These are phyloP conservation scores for Porites evermanni DNA, from an alignment of 92 coral and sea anemone species.

Conservation along the genomic window DNA sequence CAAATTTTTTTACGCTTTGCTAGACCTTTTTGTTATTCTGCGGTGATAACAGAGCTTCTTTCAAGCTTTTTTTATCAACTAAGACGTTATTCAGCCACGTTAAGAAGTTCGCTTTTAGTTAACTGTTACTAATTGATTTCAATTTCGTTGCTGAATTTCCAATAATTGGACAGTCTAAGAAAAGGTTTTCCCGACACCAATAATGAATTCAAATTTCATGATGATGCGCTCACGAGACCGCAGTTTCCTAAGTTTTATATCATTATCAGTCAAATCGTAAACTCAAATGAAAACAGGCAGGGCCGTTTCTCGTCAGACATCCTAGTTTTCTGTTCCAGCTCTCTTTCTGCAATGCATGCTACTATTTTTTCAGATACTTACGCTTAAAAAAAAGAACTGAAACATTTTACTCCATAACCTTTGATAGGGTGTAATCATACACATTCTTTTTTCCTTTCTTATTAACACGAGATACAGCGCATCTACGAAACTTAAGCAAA, in stretches of 20 bases:
- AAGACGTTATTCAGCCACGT: slow-evolving; percentile 1
- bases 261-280: too few relatives aligned
- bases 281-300: too few relatives aligned
- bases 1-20: background rate
- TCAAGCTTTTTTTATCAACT: background rate
- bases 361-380: too few relatives aligned
- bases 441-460: too few relatives aligned
- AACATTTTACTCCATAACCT: too few relatives aligned
- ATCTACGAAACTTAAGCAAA: too few relatives aligned
- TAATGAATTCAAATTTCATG: slow-evolving; percentile 10
- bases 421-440: too few relatives aligned
- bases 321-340: too few relatives aligned
- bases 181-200: background rate
- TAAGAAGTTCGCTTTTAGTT: background rate
- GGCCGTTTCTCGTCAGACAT: too few relatives aligned
- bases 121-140: slow-evolving; percentile 24
- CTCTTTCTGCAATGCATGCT: too few relatives aligned
- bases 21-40: background rate
- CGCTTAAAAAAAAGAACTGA: too few relatives aligned
- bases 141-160: slow-evolving; percentile 1
- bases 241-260: background rate
- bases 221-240: background rate
- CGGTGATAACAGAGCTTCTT: background rate
- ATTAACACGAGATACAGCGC: too few relatives aligned
- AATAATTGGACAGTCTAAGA: background rate